Conservation (phyloP, 2,797 vertebrate species). For the Cyprinella venusta region DNA sequence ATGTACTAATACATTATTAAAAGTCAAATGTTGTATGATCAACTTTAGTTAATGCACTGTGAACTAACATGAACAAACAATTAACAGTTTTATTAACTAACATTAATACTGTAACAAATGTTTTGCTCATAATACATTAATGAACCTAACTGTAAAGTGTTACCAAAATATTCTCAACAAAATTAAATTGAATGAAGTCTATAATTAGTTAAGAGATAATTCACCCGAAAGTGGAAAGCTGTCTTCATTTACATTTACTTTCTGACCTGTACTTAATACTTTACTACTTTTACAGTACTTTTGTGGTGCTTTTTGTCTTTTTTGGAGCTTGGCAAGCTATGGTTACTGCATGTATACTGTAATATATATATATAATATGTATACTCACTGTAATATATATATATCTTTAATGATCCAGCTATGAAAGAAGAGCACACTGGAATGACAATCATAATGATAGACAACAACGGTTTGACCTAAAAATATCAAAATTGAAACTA, state of each 20-base stretch:
- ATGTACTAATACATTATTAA: too few relatives aligned
- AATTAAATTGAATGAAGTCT: neutral
- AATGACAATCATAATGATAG: neutral
- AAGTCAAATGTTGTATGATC: too few relatives aligned
- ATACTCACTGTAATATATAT: too few relatives aligned
- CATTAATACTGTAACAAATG: too few relatives aligned
- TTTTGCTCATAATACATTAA: too few relatives aligned
- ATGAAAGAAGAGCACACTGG: neutral
- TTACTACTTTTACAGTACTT: neutral
- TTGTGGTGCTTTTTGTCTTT: neutral
- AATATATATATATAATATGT: neutral
- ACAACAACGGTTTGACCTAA: too few relatives aligned
- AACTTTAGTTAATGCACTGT: too few relatives aligned
- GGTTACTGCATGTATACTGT: neutral
- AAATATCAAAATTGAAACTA: too few relatives aligned
- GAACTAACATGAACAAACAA: too few relatives aligned
- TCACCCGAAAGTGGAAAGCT: neutral
- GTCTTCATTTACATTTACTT: neutral
- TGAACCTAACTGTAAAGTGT: neutral
- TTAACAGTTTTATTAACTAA: too few relatives aligned
- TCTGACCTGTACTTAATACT: neutral
- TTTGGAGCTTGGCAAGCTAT: neutral
- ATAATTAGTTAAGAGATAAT: neutral
- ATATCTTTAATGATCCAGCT: neutral
- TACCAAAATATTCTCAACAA: neutral